Conservation (phyloP, 2,113 vertebrate genomes). For the Mustelus asterias region DNA sequence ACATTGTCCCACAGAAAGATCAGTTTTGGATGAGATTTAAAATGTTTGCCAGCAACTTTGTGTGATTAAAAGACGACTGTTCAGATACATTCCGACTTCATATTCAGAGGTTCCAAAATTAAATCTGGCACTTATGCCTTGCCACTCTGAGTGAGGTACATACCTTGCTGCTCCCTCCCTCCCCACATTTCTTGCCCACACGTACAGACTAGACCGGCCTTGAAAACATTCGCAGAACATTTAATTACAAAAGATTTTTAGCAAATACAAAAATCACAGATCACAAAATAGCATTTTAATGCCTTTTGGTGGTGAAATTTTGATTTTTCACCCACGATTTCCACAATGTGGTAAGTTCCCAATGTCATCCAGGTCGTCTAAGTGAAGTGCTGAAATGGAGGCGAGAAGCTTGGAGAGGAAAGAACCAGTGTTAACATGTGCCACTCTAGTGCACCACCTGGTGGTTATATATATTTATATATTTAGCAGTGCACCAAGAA, state of each 20-base stretch:
- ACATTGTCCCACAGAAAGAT: not conserved
- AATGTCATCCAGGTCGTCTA: not conserved
- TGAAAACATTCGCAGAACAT: not conserved
- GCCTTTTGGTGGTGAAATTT: not conserved
- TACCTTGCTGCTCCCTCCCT: not conserved
- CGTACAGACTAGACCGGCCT: not conserved
- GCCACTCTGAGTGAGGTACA: too few relatives aligned
- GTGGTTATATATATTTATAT: not conserved
- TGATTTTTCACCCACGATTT: not conserved
- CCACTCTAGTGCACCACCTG: conserved; percentile 14
- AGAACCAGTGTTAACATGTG: not conserved
- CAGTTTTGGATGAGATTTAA: conserved; percentile 12
- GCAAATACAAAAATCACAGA: not conserved
- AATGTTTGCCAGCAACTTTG: not conserved
- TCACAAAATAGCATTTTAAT: not conserved
- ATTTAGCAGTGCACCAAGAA: not conserved
- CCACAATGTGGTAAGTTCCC: not conserved
- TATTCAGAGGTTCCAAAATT: not conserved
- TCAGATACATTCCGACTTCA: not conserved
- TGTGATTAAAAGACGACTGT: not conserved
- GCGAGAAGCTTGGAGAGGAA: not conserved
- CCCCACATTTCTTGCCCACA: too few relatives aligned
- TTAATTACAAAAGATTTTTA: not conserved
- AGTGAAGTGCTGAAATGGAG: not conserved
- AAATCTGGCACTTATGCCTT: not conserved